Conservation (phyloP, 2,797 vertebrate species). For the Poeciliopsis infans region DNA sequence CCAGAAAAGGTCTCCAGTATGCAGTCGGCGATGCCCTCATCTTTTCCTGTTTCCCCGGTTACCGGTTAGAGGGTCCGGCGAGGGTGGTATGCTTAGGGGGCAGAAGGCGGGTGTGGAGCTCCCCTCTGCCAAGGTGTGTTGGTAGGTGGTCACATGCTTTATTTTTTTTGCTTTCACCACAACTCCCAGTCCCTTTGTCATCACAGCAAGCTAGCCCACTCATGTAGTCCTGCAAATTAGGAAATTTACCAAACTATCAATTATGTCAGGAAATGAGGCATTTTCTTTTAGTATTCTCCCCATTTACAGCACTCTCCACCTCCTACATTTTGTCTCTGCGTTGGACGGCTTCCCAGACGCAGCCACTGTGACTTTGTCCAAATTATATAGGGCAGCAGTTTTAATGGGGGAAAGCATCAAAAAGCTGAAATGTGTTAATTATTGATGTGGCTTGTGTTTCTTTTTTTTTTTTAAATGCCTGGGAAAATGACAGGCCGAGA, state of each 20-base stretch:
- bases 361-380: conserved; percentile 49
- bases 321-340: conserved; percentile 32
- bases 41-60: conserved; percentile 98
- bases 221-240: conserved; percentile 22
- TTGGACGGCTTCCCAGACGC: conserved; percentile 60
- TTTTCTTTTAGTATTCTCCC: conserved; percentile 40
- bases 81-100: conserved; percentile 97
- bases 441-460: conserved; percentile 26
- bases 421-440: conserved; percentile 42
- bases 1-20: conserved; percentile 94
- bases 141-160: conserved; percentile 99
- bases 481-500: conserved; percentile 22
- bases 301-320: conserved; percentile 31
- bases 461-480: conserved; percentile 5
- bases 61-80: conserved; percentile 93
- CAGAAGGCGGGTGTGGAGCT: conserved; percentile 98
- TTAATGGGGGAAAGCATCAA: conserved; percentile 54
- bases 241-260: conserved; percentile 30
- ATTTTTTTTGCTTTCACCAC: conserved; percentile 88
- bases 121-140: conserved; percentile 99
- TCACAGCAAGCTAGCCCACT: neutral
- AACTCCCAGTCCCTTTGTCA: conserved; percentile 22
- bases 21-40: conserved; percentile 91
- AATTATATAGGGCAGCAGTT: conserved; percentile 47
- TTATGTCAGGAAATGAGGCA: conserved; percentile 14